phyloP scores from a whole-genome alignment of 1,140 invertebrate species.

The Venturia canescens region DNA sequence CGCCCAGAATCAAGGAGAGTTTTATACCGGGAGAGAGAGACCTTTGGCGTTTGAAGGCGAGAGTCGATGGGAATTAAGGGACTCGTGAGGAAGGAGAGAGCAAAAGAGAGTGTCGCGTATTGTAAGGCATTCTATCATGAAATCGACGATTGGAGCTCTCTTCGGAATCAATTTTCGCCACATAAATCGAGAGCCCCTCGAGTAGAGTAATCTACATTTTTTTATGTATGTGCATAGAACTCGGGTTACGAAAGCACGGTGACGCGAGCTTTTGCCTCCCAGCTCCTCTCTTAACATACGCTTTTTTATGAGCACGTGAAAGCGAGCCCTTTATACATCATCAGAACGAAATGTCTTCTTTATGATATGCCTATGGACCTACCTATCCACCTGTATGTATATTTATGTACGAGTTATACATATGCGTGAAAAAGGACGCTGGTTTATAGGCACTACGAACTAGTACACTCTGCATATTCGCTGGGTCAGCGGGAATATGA shows the following conservation, averaged over 20 bases:
- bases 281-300: neutral
- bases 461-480: constrained; percentile 32
- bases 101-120: neutral
- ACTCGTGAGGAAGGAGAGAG: constrained; percentile 6
- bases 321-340: constrained; percentile 23
- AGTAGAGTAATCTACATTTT: neutral
- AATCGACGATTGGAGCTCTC: neutral
- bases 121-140: constrained; percentile 1
- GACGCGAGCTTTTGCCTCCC: neutral
- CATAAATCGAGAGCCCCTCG: neutral
- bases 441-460: constrained; percentile 30
- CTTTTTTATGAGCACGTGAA: constrained; percentile 28
- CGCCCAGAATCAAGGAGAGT: constrained; percentile 5
- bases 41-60: neutral
- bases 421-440: neutral
- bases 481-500: constrained; percentile 39
- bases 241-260: neutral
- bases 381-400: neutral
- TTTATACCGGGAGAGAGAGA: neutral
- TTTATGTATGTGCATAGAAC: neutral
- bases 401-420: neutral
- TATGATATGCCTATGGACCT: neutral
- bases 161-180: constrained; percentile 35
- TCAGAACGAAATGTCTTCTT: constrained; percentile 12
- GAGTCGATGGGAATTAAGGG: constrained; percentile 10